Conservation (phyloP, 1,140 invertebrate species). For the Ostrea denselamellosa region DNA sequence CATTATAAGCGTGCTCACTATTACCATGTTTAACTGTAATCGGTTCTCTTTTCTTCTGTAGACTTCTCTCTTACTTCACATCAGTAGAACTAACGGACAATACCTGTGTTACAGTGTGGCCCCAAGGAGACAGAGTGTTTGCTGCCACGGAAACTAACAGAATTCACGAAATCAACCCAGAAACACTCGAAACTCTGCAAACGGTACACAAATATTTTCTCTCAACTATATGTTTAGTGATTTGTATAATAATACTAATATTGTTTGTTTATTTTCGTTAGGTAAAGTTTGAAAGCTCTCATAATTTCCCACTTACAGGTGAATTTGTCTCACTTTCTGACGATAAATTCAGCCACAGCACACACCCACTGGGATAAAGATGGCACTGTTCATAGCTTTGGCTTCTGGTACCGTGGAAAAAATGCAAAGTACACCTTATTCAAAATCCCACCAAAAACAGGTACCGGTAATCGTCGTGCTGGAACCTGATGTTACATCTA, state of each 20-base stretch:
- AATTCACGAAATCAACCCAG: conserved; percentile 54
- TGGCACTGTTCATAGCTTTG: conserved; percentile 50
- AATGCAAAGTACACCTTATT: conserved; percentile 41
- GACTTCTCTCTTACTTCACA: conserved; percentile 47
- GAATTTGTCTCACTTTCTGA: not conserved
- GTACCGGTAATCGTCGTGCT: not conserved
- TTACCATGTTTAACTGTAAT: not conserved
- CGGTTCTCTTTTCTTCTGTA: not conserved
- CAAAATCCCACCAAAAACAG: conserved; percentile 28
- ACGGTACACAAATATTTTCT: conserved; percentile 36
- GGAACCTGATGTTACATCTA: no score
- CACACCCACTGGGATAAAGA: conserved; percentile 45
- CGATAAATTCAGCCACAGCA: conserved; percentile 46
- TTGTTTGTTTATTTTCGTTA: not conserved
- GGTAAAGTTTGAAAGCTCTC: not conserved
- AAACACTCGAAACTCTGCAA: conserved; percentile 55
- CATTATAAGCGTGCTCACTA: no score
- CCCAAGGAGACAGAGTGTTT: conserved; percentile 47
- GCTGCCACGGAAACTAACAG: conserved; percentile 48
- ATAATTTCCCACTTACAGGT: conserved; percentile 9
- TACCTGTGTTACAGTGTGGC: conserved; percentile 54
- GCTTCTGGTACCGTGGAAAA: conserved; percentile 29
- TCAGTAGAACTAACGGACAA: conserved; percentile 51
- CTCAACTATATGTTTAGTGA: not conserved
- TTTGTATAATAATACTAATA: not conserved